Evolutionary conservation across 1,140 invertebrate species (phyloP).

Genomic region (Cotesia typhae): DNA sequence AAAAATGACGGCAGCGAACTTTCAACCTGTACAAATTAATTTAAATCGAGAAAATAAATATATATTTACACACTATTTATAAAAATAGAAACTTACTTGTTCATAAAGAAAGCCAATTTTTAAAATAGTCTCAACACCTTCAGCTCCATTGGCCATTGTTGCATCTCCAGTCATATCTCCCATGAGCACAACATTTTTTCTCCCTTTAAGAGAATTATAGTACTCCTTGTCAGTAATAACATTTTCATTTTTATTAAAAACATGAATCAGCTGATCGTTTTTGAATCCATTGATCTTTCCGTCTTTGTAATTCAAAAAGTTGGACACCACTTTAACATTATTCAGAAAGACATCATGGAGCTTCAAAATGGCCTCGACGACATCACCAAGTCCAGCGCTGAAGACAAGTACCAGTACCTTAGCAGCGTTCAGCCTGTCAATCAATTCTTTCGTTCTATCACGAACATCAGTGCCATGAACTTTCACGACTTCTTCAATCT

Average conservation of each 20-base stretch:
- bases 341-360: conserved; percentile 74
- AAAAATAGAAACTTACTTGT: conserved; percentile 66
- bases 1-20: conserved; percentile 76
- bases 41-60: conserved; percentile 12
- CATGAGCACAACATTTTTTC: conserved; percentile 84
- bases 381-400: conserved; percentile 91
- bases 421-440: conserved; percentile 71
- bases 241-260: conserved; percentile 93
- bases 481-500: conserved; percentile 50
- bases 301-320: conserved; percentile 84
- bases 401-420: conserved; percentile 89
- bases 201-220: conserved; percentile 74
- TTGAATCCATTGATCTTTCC: conserved; percentile 76
- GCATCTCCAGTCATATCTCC: conserved; percentile 91
- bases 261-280: conserved; percentile 80
- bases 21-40: conserved; percentile 68
- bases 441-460: conserved; percentile 77
- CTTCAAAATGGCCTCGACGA: conserved; percentile 79
- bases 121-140: conserved; percentile 72
- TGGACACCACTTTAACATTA: conserved; percentile 91
- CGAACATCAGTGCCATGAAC: conserved; percentile 67
- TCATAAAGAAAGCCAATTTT: conserved; percentile 94
- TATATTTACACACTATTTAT: not conserved
- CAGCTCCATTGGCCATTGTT: conserved; percentile 87
- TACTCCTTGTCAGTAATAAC: conserved; percentile 78